Percentiles rank a stretch among this genome's conserved stretches.
phyloP scores from a whole-genome alignment of 2,888 invertebrate species.

The Hemicrepidius hirtus region DNA sequence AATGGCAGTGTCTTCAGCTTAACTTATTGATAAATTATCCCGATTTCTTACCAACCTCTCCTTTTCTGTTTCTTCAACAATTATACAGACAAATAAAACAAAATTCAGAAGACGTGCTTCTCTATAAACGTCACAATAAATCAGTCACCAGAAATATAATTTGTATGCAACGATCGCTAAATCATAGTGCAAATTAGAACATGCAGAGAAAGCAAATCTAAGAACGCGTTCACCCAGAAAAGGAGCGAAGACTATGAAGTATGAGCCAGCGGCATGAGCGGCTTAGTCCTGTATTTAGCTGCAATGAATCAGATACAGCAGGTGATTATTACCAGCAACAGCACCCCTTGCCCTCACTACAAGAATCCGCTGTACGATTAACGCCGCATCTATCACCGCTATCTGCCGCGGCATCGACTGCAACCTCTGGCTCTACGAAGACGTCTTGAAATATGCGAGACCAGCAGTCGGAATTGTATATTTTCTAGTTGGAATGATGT shows the following conservation, averaged over 20 bases:
- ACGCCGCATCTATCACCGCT: conserved; percentile 60
- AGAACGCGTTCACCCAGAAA: conserved; percentile 1
- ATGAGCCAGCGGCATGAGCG: conserved; percentile 59
- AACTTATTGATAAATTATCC: too few species aligned
- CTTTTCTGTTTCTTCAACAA: too few species aligned
- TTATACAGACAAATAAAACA: neutral
- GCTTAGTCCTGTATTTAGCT: conserved; percentile 65
- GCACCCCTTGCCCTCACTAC: conserved; percentile 47
- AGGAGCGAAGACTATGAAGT: conserved; percentile 16
- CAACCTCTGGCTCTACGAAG: conserved; percentile 32
- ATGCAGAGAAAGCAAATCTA: neutral
- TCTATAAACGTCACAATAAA: conserved; percentile 1
- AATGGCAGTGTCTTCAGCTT: too few species aligned
- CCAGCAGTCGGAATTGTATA: conserved; percentile 38
- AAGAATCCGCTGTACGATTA: conserved; percentile 54
- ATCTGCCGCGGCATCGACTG: conserved; percentile 46
- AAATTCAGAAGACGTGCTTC: neutral
- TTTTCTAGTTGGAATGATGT: conserved; percentile 36
- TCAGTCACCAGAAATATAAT: conserved; percentile 27
- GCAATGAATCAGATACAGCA: conserved; percentile 68
- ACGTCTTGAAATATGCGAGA: conserved; percentile 39
- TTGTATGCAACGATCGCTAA: conserved; percentile 24
- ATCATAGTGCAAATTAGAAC: conserved; percentile 31
- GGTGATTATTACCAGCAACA: conserved; percentile 66
- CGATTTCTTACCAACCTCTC: too few species aligned